Base-by-base conservation (phyloP, 2,113 vertebrate genomes). In the Mormyrus lacerda region DNA sequence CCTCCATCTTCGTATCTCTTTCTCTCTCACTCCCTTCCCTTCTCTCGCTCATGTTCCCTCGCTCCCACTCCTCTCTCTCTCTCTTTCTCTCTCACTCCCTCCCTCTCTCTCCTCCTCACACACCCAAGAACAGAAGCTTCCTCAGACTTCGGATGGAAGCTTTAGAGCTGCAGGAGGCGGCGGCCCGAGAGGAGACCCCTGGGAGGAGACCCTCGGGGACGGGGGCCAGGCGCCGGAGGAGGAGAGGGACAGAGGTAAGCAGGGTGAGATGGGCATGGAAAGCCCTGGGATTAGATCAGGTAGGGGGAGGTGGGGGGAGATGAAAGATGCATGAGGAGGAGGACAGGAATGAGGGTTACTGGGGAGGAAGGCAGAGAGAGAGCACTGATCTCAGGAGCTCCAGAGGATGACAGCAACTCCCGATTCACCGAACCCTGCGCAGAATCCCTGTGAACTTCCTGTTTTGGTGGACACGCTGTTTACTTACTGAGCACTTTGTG, bases 121-220 rank as follows among this genome's bases (percentile, higher is more conserved):
- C 91, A 87, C 76, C 39, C 91, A 89, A 11, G 47, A 86, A 82
- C 91, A 91, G 90, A 90, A 90, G 89, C 90, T 15, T 31, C 93
- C 92, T 93, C 92, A 92, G 94, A 93, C 93, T 92, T 94, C 92
- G 92, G 92, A 87, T n/a, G 5, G 31, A 90, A 92, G 91, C 90
- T 93, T 94, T 88, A 44, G 92, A 90, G 90, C 91, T 85, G 93
- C 91, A 89, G 91, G 91, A 93, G 89, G 93, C 93, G 89, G 89
- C 89, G 89, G 91, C 90, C 1, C 3, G 90, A 83, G 65, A 88
- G n/a, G n/a, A n/a, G n/a, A n/a, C n/a, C n/a, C n/a, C n/a, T n/a
- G n/a, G 19, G 53, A 55, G 88, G 10, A 65, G 39, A 87, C 84
- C 89, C 87, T 35, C 15, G 85, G 85, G 39, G 24, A 87, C 79